Evolutionary conservation across 64 coral and sea anemone species (phyloP), one percentile per base, ranked within the genome.

Genomic region (Stylophora pistillata): DNA sequence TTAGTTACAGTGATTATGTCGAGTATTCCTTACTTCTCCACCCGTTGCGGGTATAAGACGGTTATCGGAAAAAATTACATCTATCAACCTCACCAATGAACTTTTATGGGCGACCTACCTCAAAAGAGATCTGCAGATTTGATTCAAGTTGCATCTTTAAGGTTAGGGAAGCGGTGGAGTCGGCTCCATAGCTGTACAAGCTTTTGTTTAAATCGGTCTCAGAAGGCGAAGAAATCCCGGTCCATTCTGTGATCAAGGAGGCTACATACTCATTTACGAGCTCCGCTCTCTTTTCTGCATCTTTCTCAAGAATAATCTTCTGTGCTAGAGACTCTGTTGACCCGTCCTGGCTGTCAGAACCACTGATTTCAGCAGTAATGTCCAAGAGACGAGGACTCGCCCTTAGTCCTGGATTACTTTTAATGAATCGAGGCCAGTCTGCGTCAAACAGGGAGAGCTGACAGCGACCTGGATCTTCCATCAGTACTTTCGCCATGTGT

Each of bases 171-270:
- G 29, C 86, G 4, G 68, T 89, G 6, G 91, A 93, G 63, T 93
- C 91, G 0, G 76, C 86, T 0, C 91, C 91, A 47, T 88, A 89
- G 29, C 73, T 89, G 56, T 93, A 89, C 66, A 93, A 87, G 54
- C 76, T 87, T 10, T 56, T 55, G 28, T 88, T 79, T 5, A 72
- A 70, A 34, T 93, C 91, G 18, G 84, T 63, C 41, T 93, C 91
- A 28, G 88, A 82, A 30, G 28, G 33, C n/a, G 62, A n/a, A 15
- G 80, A 65, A 70, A 25, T 53, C 53, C 73, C 91, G 2, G 86
- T 73, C 86, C 91, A 93, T 31, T 66, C 26, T 21, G 70, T 73
- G 52, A 88, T 9, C 20, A 74, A 75, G 27, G 57, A 16, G 27
- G 28, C 37, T 10, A 93, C 52, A 18, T 80, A 83, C 11, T 65